A percentile compares a stretch with the other conserved stretches of the same genome.
These are phyloP conservation scores for Globodera ellingtonae DNA, from an alignment of 1,140 invertebrate species.

Conservation along the genomic window DNA sequence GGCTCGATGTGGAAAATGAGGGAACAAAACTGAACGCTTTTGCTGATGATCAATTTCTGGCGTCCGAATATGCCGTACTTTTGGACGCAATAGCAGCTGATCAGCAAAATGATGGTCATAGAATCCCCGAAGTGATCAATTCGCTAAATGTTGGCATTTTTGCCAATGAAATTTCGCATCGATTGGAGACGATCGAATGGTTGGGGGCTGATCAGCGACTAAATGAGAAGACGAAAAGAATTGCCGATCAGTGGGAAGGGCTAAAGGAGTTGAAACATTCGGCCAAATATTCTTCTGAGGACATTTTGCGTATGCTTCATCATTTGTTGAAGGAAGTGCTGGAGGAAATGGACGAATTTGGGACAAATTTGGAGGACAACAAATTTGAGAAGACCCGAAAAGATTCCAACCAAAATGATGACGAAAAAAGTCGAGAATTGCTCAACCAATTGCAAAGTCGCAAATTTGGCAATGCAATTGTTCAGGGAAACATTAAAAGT, in stretches of 20 bases:
- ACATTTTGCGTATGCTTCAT: background rate
- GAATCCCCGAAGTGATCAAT: background rate
- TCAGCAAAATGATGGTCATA: background rate
- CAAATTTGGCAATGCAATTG: background rate
- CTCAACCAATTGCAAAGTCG: background rate
- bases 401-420: background rate
- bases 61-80: background rate
- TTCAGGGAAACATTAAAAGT: background rate
- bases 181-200: background rate
- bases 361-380: background rate
- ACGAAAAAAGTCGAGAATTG: background rate
- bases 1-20: background rate
- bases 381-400: background rate
- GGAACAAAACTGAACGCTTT: background rate
- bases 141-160: background rate
- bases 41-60: background rate
- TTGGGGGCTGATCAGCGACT: background rate
- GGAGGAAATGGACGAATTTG: background rate
- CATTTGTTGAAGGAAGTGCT: background rate
- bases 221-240: background rate
- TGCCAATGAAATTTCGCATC: background rate
- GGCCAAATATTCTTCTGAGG: background rate
- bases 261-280: background rate
- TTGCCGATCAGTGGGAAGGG: background rate
- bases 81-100: background rate